Conservation (phyloP, 2,888 invertebrate species). For the Mactromeris polynyma region DNA sequence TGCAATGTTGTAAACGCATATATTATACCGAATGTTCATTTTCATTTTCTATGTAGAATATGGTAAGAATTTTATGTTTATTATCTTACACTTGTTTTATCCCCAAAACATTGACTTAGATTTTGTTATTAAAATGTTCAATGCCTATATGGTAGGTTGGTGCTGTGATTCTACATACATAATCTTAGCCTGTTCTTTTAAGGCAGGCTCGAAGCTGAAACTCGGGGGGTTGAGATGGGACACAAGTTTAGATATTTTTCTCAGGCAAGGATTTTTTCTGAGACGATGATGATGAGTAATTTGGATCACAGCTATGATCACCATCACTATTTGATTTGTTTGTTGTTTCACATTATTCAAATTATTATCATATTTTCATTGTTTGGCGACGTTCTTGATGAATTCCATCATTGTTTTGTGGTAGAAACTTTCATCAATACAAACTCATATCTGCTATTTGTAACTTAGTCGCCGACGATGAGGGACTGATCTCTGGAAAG, state of each 20-base stretch:
- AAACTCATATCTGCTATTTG: no score
- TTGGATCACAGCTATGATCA: background rate
- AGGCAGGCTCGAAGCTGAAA: no score
- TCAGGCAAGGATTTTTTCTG: no score
- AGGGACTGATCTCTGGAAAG: no score
- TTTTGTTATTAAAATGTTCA: background rate
- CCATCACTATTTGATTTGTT: background rate
- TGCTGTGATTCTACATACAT: background rate
- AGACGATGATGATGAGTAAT: no score
- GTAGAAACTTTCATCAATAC: no score
- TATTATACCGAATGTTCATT: background rate
- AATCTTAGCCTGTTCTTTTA: background rate
- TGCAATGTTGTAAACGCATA: background rate
- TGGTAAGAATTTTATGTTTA: constrained; percentile 23
- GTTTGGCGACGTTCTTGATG: no score
- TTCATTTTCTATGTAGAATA: constrained; percentile 21
- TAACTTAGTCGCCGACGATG: no score
- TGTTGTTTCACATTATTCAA: background rate
- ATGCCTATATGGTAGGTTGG: background rate
- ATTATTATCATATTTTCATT: background rate
- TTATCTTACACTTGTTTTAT: constrained; percentile 18
- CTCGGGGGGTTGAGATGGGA: background rate
- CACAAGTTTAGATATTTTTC: background rate
- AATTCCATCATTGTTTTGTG: no score
- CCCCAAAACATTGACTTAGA: background rate